Evolutionary conservation across 2,888 invertebrate species (phyloP), one percentile per base, ranked within the genome.

Genomic region (Volucella inanis): DNA sequence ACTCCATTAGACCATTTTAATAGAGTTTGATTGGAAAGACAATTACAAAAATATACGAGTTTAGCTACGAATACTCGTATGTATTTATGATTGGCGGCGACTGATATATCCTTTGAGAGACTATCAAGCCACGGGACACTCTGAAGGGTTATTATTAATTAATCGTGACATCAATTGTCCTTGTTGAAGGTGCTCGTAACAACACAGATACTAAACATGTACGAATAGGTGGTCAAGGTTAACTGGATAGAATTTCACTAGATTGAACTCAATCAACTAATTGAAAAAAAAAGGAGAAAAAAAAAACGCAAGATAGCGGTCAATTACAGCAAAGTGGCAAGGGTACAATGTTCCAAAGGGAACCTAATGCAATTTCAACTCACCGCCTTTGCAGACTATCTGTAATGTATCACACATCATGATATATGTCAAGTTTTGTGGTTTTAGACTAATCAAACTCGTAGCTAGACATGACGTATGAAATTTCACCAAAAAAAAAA

Each of bases 261-360:
- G 55, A 47, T 77, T 62, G 45, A 68, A 64, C 57, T 41, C 84
- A 80, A 80, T 80, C 80, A 84, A 18, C 70, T 84, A 84, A 84
- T 75, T 84, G 79, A 43, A 74, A 47, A 62, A 54, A 39, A 61
- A 31, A 31, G 6, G 1, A 31, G 74, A 43, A 67, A 47, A 62
- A 49, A 39, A 61, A 61, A 54, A 52, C 52, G n/a, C 67, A 41
- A 49, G 68, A 68, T 57, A 45, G n/a, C 43, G 22, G 12, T n/a
- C 61, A 61, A 61, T 77, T 82, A 65, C 45, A 9, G 43, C 10
- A 15, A 50, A 67, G 39, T 43, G 59, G 52, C 43, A 41, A 43
- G 18, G n/a, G 43, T 54, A 31, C 8, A 15, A 18, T 59, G 14
- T n/a, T 8, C 39, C 9, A 15, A 47, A 31, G 45, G 22, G 11